Conservation (phyloP, 30 jellyfish, hydroid and myxozoan genomes). For the Cassiopea xamachana region DNA sequence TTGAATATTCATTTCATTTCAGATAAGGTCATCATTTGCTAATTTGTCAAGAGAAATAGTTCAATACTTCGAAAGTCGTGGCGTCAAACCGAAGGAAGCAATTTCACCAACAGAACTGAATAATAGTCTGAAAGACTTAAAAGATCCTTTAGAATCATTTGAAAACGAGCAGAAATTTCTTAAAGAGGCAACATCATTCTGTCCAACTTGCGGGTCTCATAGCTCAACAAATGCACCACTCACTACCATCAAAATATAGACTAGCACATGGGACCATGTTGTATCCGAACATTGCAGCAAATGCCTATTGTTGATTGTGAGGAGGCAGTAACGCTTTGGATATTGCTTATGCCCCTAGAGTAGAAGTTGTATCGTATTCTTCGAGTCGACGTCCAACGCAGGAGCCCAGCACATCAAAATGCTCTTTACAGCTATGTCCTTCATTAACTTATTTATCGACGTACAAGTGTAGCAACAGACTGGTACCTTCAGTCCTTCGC, state of each 20-base stretch:
- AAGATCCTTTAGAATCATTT: constrained; percentile 47
- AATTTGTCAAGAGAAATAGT: constrained; percentile 67
- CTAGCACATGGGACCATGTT: background rate
- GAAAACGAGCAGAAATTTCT: constrained; percentile 51
- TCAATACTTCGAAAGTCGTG: constrained; percentile 42
- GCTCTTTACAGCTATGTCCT: too few relatives aligned
- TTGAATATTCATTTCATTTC: background rate
- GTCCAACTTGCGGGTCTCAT: constrained; percentile 81
- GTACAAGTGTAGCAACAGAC: too few relatives aligned
- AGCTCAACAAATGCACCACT: constrained; percentile 25
- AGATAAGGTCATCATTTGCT: constrained; percentile 69
- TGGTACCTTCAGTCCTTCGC: too few relatives aligned
- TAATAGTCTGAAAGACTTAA: background rate
- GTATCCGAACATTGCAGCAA: background rate
- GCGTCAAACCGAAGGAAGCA: constrained; percentile 48
- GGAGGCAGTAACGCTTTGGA: too few relatives aligned
- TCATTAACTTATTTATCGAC: too few relatives aligned
- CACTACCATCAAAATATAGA: constrained; percentile 25
- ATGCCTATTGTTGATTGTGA: background rate
- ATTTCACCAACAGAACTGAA: constrained; percentile 15
- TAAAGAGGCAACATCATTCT: constrained; percentile 67
- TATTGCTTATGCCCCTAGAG: too few relatives aligned
- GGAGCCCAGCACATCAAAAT: too few relatives aligned
- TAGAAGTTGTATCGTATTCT: too few relatives aligned
- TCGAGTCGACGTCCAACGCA: too few relatives aligned